Conservation (phyloP, 2,888 invertebrate genomes). For the Azorinus chamasolen region DNA sequence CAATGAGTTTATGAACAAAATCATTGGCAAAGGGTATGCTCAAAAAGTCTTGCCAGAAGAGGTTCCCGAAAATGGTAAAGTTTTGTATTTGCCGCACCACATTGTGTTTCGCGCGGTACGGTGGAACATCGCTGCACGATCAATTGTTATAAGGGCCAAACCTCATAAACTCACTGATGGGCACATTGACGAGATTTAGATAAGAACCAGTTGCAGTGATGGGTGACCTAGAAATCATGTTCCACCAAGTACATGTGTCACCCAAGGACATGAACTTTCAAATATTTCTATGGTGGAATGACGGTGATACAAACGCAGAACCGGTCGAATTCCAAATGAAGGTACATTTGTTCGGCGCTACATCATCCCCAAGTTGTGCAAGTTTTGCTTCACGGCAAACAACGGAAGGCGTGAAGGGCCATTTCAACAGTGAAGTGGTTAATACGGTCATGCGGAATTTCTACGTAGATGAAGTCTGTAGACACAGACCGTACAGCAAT, state of each 20-base stretch:
- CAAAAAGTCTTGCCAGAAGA: neutral
- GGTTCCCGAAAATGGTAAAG: neutral
- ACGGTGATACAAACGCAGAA: slow-evolving; percentile 13
- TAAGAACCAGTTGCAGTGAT: slow-evolving; percentile 56
- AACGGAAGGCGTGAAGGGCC: slow-evolving; percentile 3
- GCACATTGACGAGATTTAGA: slow-evolving; percentile 58
- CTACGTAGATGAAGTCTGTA: slow-evolving; percentile 58
- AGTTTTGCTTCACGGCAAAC: slow-evolving; percentile 36
- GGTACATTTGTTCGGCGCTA: slow-evolving; percentile 30
- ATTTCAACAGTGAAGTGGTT: slow-evolving; percentile 26
- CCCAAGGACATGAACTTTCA: slow-evolving; percentile 13
- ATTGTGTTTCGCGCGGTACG: slow-evolving; percentile 39
- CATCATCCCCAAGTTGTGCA: slow-evolving; percentile 36
- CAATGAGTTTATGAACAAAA: slow-evolving; percentile 20
- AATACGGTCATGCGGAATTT: slow-evolving; percentile 35
- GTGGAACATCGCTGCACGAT: slow-evolving; percentile 44
- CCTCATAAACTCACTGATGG: slow-evolving; percentile 51
- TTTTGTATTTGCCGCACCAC: slow-evolving; percentile 29
- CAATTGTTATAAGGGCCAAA: slow-evolving; percentile 45
- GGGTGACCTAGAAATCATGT: slow-evolving; percentile 59
- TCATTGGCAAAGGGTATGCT: slow-evolving; percentile 19
- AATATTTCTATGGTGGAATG: slow-evolving; percentile 45
- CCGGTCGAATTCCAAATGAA: slow-evolving; percentile 18
- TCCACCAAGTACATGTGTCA: slow-evolving; percentile 28
- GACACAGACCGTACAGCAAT: slow-evolving; percentile 10